Conservation (phyloP, 2,797 vertebrate genomes). For the Anguilla obscura region DNA sequence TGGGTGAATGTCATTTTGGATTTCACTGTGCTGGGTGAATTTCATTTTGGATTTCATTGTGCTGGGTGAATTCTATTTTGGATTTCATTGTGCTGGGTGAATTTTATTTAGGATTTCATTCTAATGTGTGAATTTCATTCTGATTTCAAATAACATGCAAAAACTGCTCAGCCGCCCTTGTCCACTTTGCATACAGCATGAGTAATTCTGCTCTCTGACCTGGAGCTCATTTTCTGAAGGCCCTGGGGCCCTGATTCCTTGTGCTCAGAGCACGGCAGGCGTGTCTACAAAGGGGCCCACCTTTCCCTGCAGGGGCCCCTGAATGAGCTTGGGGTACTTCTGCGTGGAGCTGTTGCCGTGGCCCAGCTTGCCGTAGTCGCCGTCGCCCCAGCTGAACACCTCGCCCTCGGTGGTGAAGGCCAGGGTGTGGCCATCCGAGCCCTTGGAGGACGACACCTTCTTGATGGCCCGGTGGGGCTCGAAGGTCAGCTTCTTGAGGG, state of each 20-base stretch:
- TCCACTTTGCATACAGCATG: neutral
- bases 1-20: neutral
- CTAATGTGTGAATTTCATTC: no score
- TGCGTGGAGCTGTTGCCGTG: slow-evolving; percentile 83
- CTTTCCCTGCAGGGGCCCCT: slow-evolving; percentile 79
- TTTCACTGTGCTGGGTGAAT: no score
- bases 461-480: slow-evolving; percentile 77
- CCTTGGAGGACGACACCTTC: slow-evolving; percentile 81
- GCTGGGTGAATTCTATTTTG: neutral
- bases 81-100: neutral
- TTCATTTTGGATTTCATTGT: neutral
- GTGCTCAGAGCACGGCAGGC: neutral
- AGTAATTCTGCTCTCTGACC: neutral
- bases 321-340: slow-evolving; percentile 82
- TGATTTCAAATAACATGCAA: neutral
- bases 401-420: slow-evolving; percentile 80
- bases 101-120: no score
- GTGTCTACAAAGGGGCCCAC: slow-evolving; percentile 50
- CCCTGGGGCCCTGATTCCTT: neutral
- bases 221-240: neutral
- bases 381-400: slow-evolving; percentile 82
- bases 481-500: slow-evolving; percentile 80
- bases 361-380: slow-evolving; percentile 80
- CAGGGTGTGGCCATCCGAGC: slow-evolving; percentile 79
- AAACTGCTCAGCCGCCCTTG: neutral